Evolutionary conservation across 2,113 vertebrate species (phyloP).

Genomic region (Clarias magur): DNA sequence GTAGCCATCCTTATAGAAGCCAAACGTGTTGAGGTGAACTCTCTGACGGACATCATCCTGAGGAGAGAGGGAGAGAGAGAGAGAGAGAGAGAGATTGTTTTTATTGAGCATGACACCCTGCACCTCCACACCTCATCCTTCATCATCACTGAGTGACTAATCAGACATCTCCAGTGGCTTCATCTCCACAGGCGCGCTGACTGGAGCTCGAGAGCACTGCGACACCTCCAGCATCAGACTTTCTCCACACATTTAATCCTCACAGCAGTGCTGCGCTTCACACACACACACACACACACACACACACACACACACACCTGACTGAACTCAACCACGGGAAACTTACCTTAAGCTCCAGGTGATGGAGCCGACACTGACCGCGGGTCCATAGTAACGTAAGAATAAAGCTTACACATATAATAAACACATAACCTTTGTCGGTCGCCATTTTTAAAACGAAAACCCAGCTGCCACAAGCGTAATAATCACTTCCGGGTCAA

Average conservation of each 20-base stretch:
- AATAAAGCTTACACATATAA: conserved; percentile 39
- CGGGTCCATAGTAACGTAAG: conserved; percentile 45
- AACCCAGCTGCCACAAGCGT: neutral
- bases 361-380: conserved; percentile 53
- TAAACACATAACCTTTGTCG: conserved; percentile 52
- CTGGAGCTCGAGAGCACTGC: neutral
- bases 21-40: conserved; percentile 85
- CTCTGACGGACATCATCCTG: conserved; percentile 83
- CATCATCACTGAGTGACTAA: neutral
- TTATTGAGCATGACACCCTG: neutral
- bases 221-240: neutral
- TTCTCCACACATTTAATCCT: neutral
- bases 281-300: no score
- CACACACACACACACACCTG: no score
- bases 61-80: neutral
- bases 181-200: neutral
- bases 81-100: neutral
- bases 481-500: conserved; percentile 46
- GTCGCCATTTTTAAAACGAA: conserved; percentile 58
- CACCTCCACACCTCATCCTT: neutral
- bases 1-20: conserved; percentile 82
- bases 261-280: neutral
- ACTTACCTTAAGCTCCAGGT: conserved; percentile 58
- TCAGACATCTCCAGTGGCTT: neutral
- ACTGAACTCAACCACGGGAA: neutral